Conservation (phyloP, 2,888 invertebrate species). For the Ectemnius continuus region DNA sequence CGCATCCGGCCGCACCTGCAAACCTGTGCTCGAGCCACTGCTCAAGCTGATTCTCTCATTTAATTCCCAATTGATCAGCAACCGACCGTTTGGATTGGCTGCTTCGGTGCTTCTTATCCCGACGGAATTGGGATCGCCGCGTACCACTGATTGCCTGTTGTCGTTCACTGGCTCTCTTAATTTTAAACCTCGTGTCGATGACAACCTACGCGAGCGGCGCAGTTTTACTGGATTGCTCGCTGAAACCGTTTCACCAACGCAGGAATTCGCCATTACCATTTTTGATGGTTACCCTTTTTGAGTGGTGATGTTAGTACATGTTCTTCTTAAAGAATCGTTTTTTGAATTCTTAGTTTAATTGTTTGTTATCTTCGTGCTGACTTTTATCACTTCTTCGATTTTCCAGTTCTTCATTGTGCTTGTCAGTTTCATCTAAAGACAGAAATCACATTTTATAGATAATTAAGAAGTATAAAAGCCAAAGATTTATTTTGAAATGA, state of each 20-base stretch:
- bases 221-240: conserved; percentile 51
- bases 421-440: too few species aligned
- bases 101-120: conserved; percentile 37
- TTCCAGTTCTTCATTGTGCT: too few species aligned
- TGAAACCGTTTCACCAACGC: conserved; percentile 23
- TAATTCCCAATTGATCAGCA: conserved; percentile 73
- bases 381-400: too few species aligned
- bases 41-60: conserved; percentile 75
- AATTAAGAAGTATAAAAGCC: too few species aligned
- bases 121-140: conserved; percentile 48
- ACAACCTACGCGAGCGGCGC: conserved; percentile 71
- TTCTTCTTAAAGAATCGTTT: too few species aligned
- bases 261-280: conserved; percentile 57
- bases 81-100: conserved; percentile 25
- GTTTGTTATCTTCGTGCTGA: too few species aligned
- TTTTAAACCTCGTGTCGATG: conserved; percentile 71
- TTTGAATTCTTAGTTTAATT: too few species aligned
- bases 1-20: conserved; percentile 65
- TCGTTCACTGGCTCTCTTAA: conserved; percentile 35
- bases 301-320: too few species aligned
- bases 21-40: conserved; percentile 70
- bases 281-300: conserved; percentile 4
- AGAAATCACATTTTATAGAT: too few species aligned
- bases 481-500: too few species aligned
- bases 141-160: conserved; percentile 25